Base-by-base conservation (phyloP, 2,113 vertebrate genomes). In the western clawed frog (Xenopus tropicalis) region DNA sequence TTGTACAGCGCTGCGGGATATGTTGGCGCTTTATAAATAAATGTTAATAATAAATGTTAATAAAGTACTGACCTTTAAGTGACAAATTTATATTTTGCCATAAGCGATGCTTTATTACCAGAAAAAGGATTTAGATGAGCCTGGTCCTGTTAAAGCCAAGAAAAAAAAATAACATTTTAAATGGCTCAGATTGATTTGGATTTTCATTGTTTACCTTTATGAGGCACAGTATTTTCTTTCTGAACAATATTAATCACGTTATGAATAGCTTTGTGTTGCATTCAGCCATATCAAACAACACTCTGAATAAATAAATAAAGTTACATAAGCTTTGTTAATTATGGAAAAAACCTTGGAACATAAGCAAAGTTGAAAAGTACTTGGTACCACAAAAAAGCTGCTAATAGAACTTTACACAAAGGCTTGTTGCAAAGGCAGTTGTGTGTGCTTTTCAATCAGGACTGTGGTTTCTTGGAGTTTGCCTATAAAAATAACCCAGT, bases 321-420 rank as follows among this genome's bases (percentile, higher is more conserved):
- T 65, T 72, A 63, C 61, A 65, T 11, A 56, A 56, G 46, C 16
- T 48, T 21, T n/a, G 52, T 72, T 72, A 56, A 72, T 64, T 72
- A 65, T 64, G 54, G 61, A 56, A 43, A 21, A 43, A 23, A 3
- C 22, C 12, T 71, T 63, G 17, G 61, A 71, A 54, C 23, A 71
- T 54, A 56, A 61, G 69, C 43, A 70, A 70, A 61, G 37, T 22
- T 25, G 21, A 70, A 19, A 57, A 23, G 22, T 22, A 19, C 14
- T 56, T 14, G 17, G 24, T 65, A 54, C 61, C 61, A 22, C 70
- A 72, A 65, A 52, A 72, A 72, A 13, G 61, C 13, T 37, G 37
- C 5, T 3, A 63, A 72, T 63, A 71, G 57, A 44, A 71, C 17
- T 37, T 22, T 9, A 63, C 8, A 71, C 70, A 71, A 65, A 65